Conservation (phyloP, 1,140 invertebrate species). For the Drosophila ambigua region DNA sequence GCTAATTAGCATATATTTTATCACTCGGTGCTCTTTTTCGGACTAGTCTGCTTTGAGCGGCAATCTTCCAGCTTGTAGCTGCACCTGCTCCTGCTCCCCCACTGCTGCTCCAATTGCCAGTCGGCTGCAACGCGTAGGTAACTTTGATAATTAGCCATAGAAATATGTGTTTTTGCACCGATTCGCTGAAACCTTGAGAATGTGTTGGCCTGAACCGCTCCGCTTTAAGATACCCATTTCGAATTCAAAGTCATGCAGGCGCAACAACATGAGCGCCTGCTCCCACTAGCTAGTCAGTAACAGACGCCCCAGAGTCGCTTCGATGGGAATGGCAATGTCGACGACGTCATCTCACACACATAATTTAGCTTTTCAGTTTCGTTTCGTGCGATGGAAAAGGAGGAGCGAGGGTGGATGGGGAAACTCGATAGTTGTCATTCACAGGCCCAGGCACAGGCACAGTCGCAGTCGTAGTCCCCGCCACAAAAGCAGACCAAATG, state of each 20-base stretch:
- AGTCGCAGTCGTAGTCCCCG: background rate
- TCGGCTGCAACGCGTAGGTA: slow-evolving; percentile 54
- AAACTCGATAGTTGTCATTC: slow-evolving; percentile 51
- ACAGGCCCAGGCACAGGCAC: slow-evolving; percentile 2
- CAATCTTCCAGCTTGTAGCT: too few species aligned
- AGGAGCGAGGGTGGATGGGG: slow-evolving; percentile 2
- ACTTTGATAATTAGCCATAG: slow-evolving; percentile 56
- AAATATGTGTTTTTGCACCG: slow-evolving; percentile 22
- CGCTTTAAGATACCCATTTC: slow-evolving; percentile 52
- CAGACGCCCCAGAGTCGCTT: slow-evolving; percentile 26
- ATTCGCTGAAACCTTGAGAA: slow-evolving; percentile 61
- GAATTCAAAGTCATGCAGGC: slow-evolving; percentile 57
- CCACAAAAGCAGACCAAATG: slow-evolving; percentile 1
- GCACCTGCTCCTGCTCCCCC: background rate
- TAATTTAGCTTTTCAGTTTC: slow-evolving; percentile 74
- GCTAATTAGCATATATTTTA: slow-evolving; percentile 51
- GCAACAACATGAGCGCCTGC: slow-evolving; percentile 24
- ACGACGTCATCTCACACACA: slow-evolving; percentile 59
- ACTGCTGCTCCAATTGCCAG: slow-evolving; percentile 36
- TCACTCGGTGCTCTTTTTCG: slow-evolving; percentile 10
- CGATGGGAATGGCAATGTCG: slow-evolving; percentile 19
- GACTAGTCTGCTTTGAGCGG: too few species aligned
- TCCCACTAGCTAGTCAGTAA: background rate
- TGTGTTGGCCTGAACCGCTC: slow-evolving; percentile 29
- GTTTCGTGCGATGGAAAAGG: slow-evolving; percentile 6